Conservation (phyloP, 1,140 invertebrate genomes). For the Ceratosolen fusciceps region DNA sequence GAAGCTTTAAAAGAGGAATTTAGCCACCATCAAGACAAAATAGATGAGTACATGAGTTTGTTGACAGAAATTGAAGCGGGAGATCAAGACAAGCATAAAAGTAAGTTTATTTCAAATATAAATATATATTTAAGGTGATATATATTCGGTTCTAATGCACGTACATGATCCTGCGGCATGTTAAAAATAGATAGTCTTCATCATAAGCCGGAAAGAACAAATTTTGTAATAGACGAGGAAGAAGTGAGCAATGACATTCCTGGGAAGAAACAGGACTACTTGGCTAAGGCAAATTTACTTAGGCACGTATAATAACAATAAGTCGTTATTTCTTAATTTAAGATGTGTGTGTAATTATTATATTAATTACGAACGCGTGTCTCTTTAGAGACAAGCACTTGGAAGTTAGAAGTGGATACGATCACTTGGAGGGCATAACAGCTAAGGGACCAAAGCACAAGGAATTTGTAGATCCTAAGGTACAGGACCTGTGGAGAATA, state of each 20-base stretch:
- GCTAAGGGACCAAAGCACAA: constrained; percentile 82
- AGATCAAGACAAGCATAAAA: constrained; percentile 74
- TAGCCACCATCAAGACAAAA: constrained; percentile 91
- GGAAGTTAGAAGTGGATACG: constrained; percentile 85
- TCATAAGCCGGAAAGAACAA: constrained; percentile 73
- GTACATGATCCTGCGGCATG: constrained; percentile 46
- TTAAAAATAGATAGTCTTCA: constrained; percentile 69
- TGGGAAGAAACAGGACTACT: constrained; percentile 73
- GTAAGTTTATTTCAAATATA: constrained; percentile 68
- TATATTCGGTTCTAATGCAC: neutral
- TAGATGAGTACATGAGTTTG: constrained; percentile 89
- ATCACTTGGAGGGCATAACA: constrained; percentile 81
- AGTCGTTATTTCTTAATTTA: neutral
- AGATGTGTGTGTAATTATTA: too few relatives aligned
- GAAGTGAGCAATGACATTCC: constrained; percentile 78
- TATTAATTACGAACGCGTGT: constrained; percentile 11
- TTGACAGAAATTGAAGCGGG: constrained; percentile 78
- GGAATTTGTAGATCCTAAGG: constrained; percentile 91
- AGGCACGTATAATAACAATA: constrained; percentile 59
- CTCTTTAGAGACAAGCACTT: constrained; percentile 80
- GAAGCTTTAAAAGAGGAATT: constrained; percentile 91
- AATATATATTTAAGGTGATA: constrained; percentile 27
- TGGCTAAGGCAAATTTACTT: constrained; percentile 78
- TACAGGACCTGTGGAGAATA: constrained; percentile 88
- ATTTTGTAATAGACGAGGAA: constrained; percentile 75